Evolutionary conservation across 2,888 invertebrate genomes (phyloP).

Genomic region (Agrilus mali): DNA sequence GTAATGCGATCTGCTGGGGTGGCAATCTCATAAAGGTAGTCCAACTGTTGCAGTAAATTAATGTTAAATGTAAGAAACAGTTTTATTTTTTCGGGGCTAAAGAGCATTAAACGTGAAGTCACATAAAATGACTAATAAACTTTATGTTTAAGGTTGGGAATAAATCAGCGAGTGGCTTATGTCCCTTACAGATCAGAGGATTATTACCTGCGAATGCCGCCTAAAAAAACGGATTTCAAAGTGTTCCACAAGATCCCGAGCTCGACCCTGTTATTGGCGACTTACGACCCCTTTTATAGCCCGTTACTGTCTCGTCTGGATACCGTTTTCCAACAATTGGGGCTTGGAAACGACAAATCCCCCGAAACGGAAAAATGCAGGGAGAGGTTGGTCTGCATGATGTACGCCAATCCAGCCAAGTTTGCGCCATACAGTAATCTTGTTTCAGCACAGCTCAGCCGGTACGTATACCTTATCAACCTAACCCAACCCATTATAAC

Average conservation of each 20-base stretch:
- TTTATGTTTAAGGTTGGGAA: too few species aligned
- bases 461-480: conserved; percentile 36
- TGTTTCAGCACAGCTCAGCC: conserved; percentile 76
- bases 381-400: conserved; percentile 73
- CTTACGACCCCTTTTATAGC: conserved; percentile 85
- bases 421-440: conserved; percentile 83
- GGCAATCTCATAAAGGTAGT: too few species aligned
- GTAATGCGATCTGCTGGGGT: too few species aligned
- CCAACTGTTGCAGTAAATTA: too few species aligned
- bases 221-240: conserved; percentile 55
- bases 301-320: conserved; percentile 73
- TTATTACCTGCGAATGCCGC: conserved; percentile 49
- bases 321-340: conserved; percentile 65
- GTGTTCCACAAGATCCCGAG: conserved; percentile 78
- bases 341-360: conserved; percentile 41
- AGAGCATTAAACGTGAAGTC: too few species aligned
- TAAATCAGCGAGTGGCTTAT: conserved; percentile 38
- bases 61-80: too few species aligned
- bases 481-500: neutral
- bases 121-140: too few species aligned
- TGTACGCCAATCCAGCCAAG: conserved; percentile 79
- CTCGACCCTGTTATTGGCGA: conserved; percentile 68
- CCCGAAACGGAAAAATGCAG: conserved; percentile 56
- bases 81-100: too few species aligned
- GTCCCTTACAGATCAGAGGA: conserved; percentile 44